Conservation (phyloP, 2,797 vertebrate species). For the Euthynnus affinis region DNA sequence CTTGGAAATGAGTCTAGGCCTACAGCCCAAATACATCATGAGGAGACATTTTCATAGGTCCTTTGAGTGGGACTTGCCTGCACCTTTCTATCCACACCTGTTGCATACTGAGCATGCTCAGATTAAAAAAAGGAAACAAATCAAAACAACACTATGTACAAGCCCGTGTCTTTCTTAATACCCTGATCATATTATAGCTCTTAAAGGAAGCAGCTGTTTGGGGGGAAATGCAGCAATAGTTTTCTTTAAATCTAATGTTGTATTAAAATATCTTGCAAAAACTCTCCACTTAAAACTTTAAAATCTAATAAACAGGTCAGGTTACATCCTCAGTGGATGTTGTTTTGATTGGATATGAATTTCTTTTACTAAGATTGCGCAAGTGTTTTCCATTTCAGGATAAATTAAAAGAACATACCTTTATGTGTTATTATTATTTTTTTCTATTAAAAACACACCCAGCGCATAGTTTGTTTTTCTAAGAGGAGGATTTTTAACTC, state of each 20-base stretch:
- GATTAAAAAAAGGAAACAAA: neutral
- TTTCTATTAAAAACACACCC: neutral
- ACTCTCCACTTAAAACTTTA: neutral
- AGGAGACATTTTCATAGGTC: neutral
- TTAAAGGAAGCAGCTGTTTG: neutral
- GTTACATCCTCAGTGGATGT: too few species aligned
- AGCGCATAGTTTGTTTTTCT: neutral
- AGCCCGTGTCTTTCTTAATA: neutral
- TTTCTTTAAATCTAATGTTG: neutral
- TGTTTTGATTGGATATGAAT: neutral
- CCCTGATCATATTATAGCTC: neutral
- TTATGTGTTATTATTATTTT: neutral
- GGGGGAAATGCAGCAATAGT: neutral
- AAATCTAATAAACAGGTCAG: too few species aligned
- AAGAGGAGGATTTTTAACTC: too few species aligned
- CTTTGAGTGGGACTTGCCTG: neutral
- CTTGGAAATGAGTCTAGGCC: neutral
- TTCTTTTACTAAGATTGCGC: neutral
- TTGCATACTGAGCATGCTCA: constrained; percentile 60
- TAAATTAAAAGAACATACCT: neutral
- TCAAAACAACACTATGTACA: neutral
- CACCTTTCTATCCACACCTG: constrained; percentile 62
- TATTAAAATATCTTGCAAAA: neutral
- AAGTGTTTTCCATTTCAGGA: neutral
- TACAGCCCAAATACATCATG: neutral